phyloP scores from a whole-genome alignment of 2,113 vertebrate genomes.

The Zapornia atra region DNA sequence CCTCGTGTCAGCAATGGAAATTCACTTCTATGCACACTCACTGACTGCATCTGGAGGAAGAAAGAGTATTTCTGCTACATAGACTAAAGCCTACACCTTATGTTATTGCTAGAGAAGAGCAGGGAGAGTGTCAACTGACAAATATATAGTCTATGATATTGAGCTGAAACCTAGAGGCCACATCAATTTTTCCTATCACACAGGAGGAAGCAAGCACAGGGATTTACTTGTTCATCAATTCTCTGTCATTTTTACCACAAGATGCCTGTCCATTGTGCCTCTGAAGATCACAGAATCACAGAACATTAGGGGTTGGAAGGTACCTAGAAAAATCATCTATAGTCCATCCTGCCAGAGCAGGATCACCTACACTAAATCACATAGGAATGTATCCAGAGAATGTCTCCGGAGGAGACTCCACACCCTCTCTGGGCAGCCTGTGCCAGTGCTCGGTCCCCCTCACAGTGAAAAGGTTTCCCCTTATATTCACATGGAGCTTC shows the following conservation, averaged over 20 bases:
- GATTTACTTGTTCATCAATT: neutral
- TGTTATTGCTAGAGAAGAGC: neutral
- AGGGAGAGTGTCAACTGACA: neutral
- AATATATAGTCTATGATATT: neutral
- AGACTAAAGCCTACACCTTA: neutral
- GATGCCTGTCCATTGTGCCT: neutral
- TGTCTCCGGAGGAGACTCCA: too few species aligned
- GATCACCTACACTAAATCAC: too few species aligned
- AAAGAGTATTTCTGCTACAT: neutral
- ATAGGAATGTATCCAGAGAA: too few species aligned
- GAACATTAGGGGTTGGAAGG: too few species aligned
- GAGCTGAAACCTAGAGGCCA: neutral
- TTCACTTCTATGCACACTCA: neutral
- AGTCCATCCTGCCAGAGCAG: too few species aligned
- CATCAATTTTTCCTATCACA: neutral
- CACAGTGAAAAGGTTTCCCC: too few species aligned
- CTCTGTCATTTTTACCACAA: fast-evolving
- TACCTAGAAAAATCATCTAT: too few species aligned
- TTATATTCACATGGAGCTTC: too few species aligned
- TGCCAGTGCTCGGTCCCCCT: too few species aligned
- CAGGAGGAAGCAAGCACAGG: neutral
- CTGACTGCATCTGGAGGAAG: neutral
- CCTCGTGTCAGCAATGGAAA: neutral
- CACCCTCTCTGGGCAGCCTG: too few species aligned
- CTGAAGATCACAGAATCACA: too few species aligned